These are phyloP conservation scores for Patiria miniata DNA, from an alignment of 35 echinoderm and acorn worm genomes.

Conservation along the genomic window DNA sequence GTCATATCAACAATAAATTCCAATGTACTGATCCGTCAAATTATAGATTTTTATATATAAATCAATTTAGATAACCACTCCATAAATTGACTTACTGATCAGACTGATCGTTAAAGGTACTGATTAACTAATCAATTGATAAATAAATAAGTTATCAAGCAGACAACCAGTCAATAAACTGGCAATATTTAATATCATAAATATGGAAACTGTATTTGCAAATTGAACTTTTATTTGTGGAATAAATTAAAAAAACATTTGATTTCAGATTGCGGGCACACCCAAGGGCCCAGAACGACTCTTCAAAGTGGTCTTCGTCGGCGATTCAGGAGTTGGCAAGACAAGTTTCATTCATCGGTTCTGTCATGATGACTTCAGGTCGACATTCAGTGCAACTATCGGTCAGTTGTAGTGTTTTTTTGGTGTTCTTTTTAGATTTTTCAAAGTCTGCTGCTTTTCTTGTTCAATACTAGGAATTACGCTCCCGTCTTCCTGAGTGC, in stretches of 20 bases:
- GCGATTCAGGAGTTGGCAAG: conserved; percentile 96
- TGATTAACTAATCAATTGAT: too few species aligned
- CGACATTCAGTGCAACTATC: conserved; percentile 88
- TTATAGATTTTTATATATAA: too few species aligned
- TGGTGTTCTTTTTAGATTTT: background rate
- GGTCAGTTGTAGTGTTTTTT: conserved; percentile 50
- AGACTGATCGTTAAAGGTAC: too few species aligned
- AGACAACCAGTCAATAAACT: too few species aligned
- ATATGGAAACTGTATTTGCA: too few species aligned
- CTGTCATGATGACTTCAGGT: conserved; percentile 67
- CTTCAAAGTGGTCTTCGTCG: conserved; percentile 96
- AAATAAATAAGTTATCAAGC: too few species aligned
- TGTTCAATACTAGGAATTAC: background rate
- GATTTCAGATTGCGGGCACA: conserved; percentile 36
- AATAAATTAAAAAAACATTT: background rate
- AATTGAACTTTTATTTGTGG: too few species aligned
- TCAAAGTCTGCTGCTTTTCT: background rate
- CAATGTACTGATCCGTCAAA: too few species aligned
- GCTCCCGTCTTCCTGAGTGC: background rate
- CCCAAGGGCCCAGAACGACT: conserved; percentile 77
- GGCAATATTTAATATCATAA: too few species aligned
- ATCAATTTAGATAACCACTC: too few species aligned
- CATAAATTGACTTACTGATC: too few species aligned
- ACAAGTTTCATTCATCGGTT: conserved; percentile 89
- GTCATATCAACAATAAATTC: too few species aligned